Percentiles rank a stretch among this genome's conserved stretches.
These are phyloP conservation scores for Bubo bubo DNA, from an alignment of 2,113 vertebrate genomes.

Conservation along the genomic window DNA sequence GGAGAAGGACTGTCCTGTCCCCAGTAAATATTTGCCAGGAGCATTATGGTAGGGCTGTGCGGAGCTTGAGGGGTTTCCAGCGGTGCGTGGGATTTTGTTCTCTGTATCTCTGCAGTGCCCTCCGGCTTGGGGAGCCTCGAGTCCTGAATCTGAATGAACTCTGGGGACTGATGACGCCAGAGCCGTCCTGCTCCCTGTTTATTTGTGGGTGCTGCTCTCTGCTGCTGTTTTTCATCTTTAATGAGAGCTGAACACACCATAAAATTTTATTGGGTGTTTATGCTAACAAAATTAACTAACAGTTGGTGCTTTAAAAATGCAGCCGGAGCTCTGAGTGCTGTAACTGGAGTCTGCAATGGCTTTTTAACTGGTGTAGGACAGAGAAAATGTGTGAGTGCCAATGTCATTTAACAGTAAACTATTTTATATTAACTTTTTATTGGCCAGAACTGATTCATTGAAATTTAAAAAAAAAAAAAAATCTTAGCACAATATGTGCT, in stretches of 20 bases:
- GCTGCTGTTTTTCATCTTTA: conserved; percentile 46
- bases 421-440: conserved; percentile 12
- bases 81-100: rapidly evolving
- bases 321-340: not conserved
- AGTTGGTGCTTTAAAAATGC: conserved; percentile 44
- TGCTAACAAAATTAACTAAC: conserved; percentile 55
- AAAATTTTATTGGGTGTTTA: conserved; percentile 62
- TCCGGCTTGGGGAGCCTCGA: rapidly evolving
- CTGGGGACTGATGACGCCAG: rapidly evolving
- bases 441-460: not conserved
- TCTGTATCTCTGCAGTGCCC: not conserved
- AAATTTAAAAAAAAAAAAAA: not conserved
- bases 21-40: not conserved
- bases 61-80: not conserved
- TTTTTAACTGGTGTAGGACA: conserved; percentile 34
- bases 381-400: not conserved
- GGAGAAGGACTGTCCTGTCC: rapidly evolving
- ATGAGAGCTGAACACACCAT: conserved; percentile 42
- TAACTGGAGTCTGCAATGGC: not conserved
- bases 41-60: rapidly evolving
- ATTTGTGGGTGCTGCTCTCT: not conserved
- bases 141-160: not conserved
- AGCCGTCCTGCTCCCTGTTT: not conserved
- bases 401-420: not conserved
- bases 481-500: not conserved